phyloP scores from a whole-genome alignment of 2,888 invertebrate genomes.

The Gandaritis pyraliata region DNA sequence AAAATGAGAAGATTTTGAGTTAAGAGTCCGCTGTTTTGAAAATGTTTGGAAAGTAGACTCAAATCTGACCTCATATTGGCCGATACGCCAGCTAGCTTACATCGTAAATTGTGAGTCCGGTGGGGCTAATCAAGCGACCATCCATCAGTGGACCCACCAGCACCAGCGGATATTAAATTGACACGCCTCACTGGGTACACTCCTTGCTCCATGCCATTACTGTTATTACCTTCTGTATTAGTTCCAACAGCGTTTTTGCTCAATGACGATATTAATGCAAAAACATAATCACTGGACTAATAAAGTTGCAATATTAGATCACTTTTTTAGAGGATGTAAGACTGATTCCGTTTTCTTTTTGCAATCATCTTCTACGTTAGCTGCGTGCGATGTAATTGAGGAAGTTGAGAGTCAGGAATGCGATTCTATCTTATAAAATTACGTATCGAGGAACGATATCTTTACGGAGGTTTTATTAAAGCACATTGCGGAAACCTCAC shows the following conservation, averaged over 20 bases:
- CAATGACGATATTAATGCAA: slow-evolving; percentile 42
- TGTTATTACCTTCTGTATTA: slow-evolving; percentile 54
- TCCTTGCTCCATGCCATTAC: slow-evolving; percentile 67
- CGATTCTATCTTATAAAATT: slow-evolving; percentile 50
- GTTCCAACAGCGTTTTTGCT: slow-evolving; percentile 47
- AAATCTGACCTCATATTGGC: slow-evolving; percentile 48
- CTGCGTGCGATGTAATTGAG: slow-evolving; percentile 46
- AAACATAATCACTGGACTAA: slow-evolving; percentile 38
- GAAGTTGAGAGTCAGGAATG: slow-evolving; percentile 50
- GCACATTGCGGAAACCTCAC: slow-evolving; percentile 25
- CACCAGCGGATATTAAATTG: slow-evolving; percentile 79
- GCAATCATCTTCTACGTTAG: slow-evolving; percentile 30
- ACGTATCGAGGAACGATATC: slow-evolving; percentile 46
- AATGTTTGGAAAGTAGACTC: slow-evolving; percentile 35
- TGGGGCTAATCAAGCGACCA: slow-evolving; percentile 70
- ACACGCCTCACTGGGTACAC: slow-evolving; percentile 71
- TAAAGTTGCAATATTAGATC: slow-evolving; percentile 36
- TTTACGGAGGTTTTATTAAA: slow-evolving; percentile 31
- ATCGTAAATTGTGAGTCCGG: slow-evolving; percentile 58
- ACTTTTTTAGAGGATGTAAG: slow-evolving; percentile 24
- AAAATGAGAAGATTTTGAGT: slow-evolving; percentile 10
- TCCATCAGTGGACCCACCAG: slow-evolving; percentile 62
- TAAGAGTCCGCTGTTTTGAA: slow-evolving; percentile 28
- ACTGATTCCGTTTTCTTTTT: slow-evolving; percentile 33
- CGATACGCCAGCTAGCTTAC: slow-evolving; percentile 49